These are phyloP conservation scores for Physella acuta DNA, from an alignment of 1,140 invertebrate genomes.

Conservation along the genomic window DNA sequence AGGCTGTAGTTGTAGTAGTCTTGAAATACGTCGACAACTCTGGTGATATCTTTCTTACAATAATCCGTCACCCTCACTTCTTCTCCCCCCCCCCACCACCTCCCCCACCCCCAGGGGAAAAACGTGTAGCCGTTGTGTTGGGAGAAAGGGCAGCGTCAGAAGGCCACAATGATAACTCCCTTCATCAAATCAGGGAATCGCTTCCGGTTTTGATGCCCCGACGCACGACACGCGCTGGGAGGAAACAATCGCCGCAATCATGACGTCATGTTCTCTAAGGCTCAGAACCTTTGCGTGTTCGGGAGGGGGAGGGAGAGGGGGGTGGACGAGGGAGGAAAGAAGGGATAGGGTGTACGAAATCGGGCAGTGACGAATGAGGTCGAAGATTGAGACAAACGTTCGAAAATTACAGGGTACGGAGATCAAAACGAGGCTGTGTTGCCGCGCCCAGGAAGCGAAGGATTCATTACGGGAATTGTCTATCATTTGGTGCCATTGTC, in stretches of 20 bases:
- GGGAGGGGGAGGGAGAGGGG: background rate
- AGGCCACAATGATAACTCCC: background rate
- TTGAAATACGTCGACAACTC: background rate
- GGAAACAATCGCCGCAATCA: slow-evolving; percentile 15
- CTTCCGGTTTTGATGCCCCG: background rate
- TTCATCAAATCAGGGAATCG: background rate
- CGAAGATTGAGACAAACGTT: slow-evolving; percentile 17
- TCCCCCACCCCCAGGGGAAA: background rate
- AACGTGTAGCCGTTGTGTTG: background rate
- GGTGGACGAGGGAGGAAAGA: too few relatives aligned
- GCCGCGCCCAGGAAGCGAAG: background rate
- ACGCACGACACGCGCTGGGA: background rate
- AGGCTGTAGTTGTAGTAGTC: too few relatives aligned
- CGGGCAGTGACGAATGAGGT: background rate
- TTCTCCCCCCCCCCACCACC: background rate
- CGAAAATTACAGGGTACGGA: slow-evolving; percentile 12
- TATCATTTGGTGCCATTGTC: slow-evolving; percentile 13
- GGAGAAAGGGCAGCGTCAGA: background rate
- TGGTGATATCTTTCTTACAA: background rate
- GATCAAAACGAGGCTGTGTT: background rate
- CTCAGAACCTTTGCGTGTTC: too few relatives aligned
- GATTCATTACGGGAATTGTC: slow-evolving; percentile 9
- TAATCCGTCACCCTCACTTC: slow-evolving; percentile 7
- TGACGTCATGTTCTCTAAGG: background rate
- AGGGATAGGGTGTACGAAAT: too few relatives aligned